A percentile compares a stretch with the other conserved stretches of the same genome.
Conservation (phyloP, 1,140 invertebrate genomes). For the Branchinecta lindahli region DNA sequence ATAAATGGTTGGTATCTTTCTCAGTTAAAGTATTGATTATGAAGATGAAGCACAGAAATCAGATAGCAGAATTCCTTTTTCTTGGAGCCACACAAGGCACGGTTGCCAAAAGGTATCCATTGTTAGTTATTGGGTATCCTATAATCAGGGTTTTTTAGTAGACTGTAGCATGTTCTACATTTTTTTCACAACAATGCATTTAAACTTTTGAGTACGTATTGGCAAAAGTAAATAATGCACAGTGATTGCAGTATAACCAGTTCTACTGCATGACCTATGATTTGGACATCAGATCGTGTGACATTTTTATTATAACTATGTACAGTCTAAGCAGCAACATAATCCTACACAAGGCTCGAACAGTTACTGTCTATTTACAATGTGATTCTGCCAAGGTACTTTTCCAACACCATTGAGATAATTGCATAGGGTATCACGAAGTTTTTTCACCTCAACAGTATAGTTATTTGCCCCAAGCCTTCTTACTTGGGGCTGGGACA, state of each 20-base stretch:
- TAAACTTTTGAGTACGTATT: background rate
- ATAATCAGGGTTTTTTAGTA: no score
- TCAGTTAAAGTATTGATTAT: no score
- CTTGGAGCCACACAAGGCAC: no score
- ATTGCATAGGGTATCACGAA: constrained; percentile 1
- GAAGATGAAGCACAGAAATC: no score
- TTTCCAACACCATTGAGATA: constrained; percentile 4
- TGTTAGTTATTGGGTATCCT: no score
- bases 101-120: no score
- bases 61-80: no score
- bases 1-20: no score
- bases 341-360: background rate
- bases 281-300: background rate
- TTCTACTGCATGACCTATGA: background rate
- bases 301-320: constrained; percentile 2
- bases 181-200: background rate
- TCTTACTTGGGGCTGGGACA: constrained; percentile 7
- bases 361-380: constrained; percentile 3
- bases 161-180: no score
- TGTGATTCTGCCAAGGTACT: constrained; percentile 1
- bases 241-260: background rate
- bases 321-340: background rate
- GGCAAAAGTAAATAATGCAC: background rate
- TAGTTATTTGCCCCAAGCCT: constrained; percentile 8
- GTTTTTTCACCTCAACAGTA: constrained; percentile 10